Percentiles rank a stretch among this genome's conserved stretches.
These are phyloP conservation scores for Lagopus muta DNA, from an alignment of 2,113 vertebrate species.

Conservation along the genomic window DNA sequence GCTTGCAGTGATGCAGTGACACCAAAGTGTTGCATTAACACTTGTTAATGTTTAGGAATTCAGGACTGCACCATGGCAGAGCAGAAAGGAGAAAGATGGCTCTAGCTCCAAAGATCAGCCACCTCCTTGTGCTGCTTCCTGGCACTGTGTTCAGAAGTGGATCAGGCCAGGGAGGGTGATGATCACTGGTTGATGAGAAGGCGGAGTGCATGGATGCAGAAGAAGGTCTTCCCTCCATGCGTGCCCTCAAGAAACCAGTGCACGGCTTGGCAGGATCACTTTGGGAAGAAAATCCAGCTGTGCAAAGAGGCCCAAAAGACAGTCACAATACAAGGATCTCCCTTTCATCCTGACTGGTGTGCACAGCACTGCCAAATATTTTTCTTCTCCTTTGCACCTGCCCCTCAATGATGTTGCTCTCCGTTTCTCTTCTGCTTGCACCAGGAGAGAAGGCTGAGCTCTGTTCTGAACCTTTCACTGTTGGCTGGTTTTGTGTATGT, in stretches of 20 bases:
- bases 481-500: not conserved
- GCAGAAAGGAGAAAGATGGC: not conserved
- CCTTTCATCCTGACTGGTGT: accelerated
- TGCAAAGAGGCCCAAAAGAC: not conserved
- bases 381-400: not conserved
- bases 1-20: not conserved
- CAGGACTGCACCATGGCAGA: not conserved
- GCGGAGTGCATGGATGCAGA: not conserved
- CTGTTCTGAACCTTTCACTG: not conserved
- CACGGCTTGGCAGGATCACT: not conserved
- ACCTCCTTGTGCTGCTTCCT: not conserved
- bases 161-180: not conserved
- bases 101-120: not conserved
- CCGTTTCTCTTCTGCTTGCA: not conserved
- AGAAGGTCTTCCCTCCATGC: not conserved
- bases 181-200: not conserved
- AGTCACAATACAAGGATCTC: not conserved
- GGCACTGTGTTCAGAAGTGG: not conserved
- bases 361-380: not conserved
- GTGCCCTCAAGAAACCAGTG: accelerated
- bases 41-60: not conserved
- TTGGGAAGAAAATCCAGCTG: too few species aligned
- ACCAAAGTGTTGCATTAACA: too few species aligned
- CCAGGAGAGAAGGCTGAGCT: not conserved
- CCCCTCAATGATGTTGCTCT: not conserved